Conservation (phyloP, 2,797 vertebrate genomes). For the Enteromius fasciolatus region DNA sequence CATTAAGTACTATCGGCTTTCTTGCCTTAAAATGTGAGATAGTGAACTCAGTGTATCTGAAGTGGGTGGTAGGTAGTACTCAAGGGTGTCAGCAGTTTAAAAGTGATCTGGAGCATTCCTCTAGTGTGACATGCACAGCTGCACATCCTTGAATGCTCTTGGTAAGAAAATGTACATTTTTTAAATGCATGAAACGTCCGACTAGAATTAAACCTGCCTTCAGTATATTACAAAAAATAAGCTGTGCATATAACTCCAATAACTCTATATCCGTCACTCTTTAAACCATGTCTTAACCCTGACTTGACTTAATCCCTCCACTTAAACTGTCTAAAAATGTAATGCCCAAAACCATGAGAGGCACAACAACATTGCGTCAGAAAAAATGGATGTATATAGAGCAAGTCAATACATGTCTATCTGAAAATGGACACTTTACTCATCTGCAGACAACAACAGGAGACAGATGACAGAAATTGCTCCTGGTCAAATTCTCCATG, state of each 20-base stretch:
- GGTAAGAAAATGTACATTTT: neutral
- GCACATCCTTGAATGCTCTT: neutral
- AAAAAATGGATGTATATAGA: constrained; percentile 48
- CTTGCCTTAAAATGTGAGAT: constrained; percentile 26
- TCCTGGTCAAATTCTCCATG: constrained; percentile 60
- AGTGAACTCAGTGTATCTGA: neutral
- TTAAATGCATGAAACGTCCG: neutral
- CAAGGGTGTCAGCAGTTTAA: constrained; percentile 17
- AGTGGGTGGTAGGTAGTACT: neutral
- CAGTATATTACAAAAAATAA: neutral
- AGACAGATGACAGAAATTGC: constrained; percentile 55
- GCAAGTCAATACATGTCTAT: constrained; percentile 66
- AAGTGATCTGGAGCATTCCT: neutral
- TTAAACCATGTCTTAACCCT: neutral
- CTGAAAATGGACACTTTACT: constrained; percentile 49
- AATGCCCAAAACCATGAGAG: constrained; percentile 43
- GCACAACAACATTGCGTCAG: constrained; percentile 29
- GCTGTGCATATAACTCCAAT: no score
- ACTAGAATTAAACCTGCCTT: neutral
- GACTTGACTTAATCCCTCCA: neutral
- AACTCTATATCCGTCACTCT: neutral
- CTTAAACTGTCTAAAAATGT: constrained; percentile 5
- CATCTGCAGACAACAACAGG: constrained; percentile 53
- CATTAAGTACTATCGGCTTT: constrained; percentile 26
- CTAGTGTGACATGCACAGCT: neutral